Conservation (phyloP, 2,113 vertebrate genomes). For the Rhegmatorhina hoffmannsi region DNA sequence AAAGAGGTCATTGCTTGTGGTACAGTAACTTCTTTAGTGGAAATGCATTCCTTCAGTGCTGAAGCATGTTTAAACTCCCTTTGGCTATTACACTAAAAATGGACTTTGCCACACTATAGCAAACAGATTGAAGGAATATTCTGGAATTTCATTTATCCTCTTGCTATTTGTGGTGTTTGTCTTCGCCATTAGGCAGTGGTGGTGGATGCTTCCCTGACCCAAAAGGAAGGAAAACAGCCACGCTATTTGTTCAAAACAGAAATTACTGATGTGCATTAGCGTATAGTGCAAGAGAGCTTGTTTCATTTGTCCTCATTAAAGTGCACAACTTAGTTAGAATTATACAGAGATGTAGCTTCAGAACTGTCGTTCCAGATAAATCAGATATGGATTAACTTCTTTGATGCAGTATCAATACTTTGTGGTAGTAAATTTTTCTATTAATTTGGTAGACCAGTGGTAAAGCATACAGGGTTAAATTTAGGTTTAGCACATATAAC, state of each 20-base stretch:
- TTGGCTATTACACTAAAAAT: neutral
- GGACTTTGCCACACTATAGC: neutral
- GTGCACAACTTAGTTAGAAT: neutral
- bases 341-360: neutral
- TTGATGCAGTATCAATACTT: neutral
- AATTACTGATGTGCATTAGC: neutral
- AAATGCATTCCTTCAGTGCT: neutral
- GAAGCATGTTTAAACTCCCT: neutral
- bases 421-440: neutral
- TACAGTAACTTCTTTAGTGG: neutral
- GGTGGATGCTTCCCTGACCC: neutral
- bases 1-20: neutral
- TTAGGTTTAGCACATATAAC: neutral
- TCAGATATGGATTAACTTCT: neutral
- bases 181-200: neutral
- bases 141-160: neutral
- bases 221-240: neutral
- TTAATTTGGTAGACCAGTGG: neutral
- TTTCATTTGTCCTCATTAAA: neutral
- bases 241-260: neutral
- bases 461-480: neutral
- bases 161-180: neutral
- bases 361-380: neutral
- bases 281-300: neutral
- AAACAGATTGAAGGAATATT: neutral